Conservation (phyloP, 2,113 vertebrate genomes). For the Microtus oregoni region DNA sequence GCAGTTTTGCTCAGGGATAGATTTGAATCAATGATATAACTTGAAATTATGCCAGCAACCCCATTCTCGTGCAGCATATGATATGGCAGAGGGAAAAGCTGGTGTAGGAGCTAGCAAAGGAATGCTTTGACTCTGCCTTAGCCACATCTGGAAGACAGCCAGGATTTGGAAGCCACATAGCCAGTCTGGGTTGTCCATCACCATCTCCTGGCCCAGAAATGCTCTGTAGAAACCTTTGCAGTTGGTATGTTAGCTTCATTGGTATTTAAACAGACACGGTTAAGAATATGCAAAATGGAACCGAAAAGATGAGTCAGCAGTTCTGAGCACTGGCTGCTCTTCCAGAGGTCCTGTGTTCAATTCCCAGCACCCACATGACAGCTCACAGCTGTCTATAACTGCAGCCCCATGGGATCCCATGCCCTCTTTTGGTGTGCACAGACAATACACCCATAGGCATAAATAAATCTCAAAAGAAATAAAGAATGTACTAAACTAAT, state of each 20-base stretch:
- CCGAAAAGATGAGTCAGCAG: neutral
- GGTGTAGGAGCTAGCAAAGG: neutral
- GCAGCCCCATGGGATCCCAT: neutral
- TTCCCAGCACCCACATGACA: neutral
- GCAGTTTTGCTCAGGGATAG: conserved; percentile 64
- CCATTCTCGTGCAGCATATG: conserved; percentile 22
- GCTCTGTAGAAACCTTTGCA: neutral
- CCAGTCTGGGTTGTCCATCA: neutral
- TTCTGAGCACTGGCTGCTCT: neutral
- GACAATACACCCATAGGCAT: neutral
- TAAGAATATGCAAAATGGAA: neutral
- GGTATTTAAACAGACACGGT: neutral
- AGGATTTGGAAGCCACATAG: conserved; percentile 18
- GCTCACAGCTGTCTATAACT: neutral
- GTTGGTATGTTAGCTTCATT: neutral
- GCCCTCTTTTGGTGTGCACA: neutral
- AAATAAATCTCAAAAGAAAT: neutral
- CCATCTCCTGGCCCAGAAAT: neutral
- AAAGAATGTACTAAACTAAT: neutral
- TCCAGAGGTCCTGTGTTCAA: too few species aligned
- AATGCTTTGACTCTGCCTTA: conserved; percentile 47
- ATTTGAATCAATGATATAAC: conserved; percentile 69
- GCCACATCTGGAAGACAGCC: conserved; percentile 43
- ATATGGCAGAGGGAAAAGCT: neutral
- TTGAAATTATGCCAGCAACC: conserved; percentile 66